A percentile compares a stretch with the other conserved stretches of the same genome.
Evolutionary conservation across 1,140 invertebrate genomes (phyloP).

Genomic region (Eueides isabella): DNA sequence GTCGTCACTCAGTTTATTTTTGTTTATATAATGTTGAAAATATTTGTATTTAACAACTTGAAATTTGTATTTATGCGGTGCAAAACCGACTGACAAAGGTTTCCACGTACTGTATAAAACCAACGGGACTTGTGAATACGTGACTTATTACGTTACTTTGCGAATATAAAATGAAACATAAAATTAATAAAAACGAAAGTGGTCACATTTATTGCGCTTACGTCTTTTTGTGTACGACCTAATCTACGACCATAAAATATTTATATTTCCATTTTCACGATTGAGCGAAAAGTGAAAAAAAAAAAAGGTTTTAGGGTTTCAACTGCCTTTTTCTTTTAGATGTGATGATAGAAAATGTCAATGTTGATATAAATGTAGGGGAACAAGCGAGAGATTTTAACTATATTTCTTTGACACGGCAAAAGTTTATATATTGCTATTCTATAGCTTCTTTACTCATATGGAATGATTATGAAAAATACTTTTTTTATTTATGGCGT

Average conservation of each 20-base stretch:
- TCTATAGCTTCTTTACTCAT: no score
- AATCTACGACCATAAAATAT: no score
- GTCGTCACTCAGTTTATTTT: neutral
- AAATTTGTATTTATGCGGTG: neutral
- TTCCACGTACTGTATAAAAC: neutral
- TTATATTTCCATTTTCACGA: no score
- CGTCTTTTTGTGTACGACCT: neutral
- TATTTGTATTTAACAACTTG: neutral
- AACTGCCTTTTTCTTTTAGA: no score
- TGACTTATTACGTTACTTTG: conserved; percentile 2
- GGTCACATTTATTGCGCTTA: neutral
- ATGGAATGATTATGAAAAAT: neutral
- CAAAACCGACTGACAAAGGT: neutral
- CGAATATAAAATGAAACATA: neutral
- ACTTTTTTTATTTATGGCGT: neutral
- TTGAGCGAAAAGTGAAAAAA: no score
- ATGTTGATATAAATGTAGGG: neutral
- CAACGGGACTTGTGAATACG: conserved; percentile 2
- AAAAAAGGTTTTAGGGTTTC: no score
- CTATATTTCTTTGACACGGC: no score
- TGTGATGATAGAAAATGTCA: no score
- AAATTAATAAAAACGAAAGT: neutral
- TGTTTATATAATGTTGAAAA: neutral
- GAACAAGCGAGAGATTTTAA: neutral
- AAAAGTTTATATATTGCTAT: no score